Evolutionary conservation across 1,140 invertebrate species (phyloP).

Genomic region (Sycophaga agraensis): DNA sequence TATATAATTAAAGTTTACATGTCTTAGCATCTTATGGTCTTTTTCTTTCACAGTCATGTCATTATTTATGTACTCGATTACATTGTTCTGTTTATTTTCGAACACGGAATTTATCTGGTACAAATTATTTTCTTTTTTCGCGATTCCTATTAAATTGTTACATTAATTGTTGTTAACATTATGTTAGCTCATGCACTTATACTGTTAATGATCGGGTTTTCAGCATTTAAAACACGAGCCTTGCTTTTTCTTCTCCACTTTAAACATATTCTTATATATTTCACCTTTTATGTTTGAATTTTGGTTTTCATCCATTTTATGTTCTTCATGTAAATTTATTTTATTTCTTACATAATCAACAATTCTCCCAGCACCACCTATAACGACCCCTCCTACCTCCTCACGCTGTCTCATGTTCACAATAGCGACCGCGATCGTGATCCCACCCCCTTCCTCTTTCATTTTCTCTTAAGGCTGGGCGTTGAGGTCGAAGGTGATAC

Average conservation of each 20-base stretch:
- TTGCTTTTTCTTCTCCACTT: background rate
- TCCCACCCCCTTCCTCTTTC: too few species aligned
- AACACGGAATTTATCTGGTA: background rate
- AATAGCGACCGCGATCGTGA: too few species aligned
- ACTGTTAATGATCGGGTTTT: background rate
- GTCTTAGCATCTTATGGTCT: background rate
- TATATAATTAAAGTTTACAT: conserved; percentile 10
- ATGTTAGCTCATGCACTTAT: background rate
- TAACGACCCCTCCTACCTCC: too few species aligned
- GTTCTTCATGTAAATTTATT: too few species aligned
- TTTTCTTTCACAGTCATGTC: background rate
- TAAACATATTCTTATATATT: background rate
- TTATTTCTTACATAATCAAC: too few species aligned
- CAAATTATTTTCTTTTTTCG: conserved; percentile 3
- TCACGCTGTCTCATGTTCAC: too few species aligned
- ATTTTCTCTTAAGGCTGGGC: too few species aligned
- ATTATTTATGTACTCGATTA: too few species aligned
- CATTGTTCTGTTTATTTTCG: background rate
- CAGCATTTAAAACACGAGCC: background rate
- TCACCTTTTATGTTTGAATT: too few species aligned
- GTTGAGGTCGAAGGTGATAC: too few species aligned
- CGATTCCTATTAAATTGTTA: background rate
- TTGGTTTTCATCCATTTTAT: too few species aligned
- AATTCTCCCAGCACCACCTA: too few species aligned
- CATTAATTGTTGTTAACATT: background rate